Percentiles rank a stretch among this genome's conserved stretches.
Conservation (phyloP, 2,888 invertebrate genomes). For the Caenorhabditis angaria region DNA sequence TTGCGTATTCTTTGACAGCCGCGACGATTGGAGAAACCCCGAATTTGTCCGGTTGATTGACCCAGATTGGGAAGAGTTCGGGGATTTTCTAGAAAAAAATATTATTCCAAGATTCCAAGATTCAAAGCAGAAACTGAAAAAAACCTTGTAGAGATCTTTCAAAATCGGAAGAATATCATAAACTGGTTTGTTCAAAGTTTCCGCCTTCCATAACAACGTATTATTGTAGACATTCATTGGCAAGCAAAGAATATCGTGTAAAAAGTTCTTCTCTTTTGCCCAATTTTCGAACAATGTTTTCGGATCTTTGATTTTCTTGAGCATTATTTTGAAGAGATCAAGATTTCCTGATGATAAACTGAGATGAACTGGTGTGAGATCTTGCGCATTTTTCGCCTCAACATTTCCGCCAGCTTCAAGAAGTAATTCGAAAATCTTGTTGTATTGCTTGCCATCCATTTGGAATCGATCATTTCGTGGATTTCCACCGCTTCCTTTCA, state of each 20-base stretch:
- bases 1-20: slow-evolving; percentile 28
- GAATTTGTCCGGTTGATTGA: slow-evolving; percentile 22
- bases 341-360: slow-evolving; percentile 44
- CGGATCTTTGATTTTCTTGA: slow-evolving; percentile 26
- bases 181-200: slow-evolving; percentile 15
- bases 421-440: slow-evolving; percentile 46
- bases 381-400: slow-evolving; percentile 23
- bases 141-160: slow-evolving; percentile 18
- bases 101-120: neutral
- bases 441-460: slow-evolving; percentile 45
- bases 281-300: slow-evolving; percentile 41
- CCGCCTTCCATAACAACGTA: slow-evolving; percentile 31
- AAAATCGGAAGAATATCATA: slow-evolving; percentile 48
- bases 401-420: slow-evolving; percentile 42
- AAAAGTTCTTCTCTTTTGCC: slow-evolving; percentile 34
- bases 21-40: slow-evolving; percentile 34
- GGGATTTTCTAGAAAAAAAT: slow-evolving; percentile 17
- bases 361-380: slow-evolving; percentile 44
- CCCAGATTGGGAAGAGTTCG: slow-evolving; percentile 21
- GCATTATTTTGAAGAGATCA: slow-evolving; percentile 33
- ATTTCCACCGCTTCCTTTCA: slow-evolving; percentile 30
- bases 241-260: slow-evolving; percentile 40
- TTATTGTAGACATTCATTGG: slow-evolving; percentile 41
- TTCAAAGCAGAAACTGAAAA: neutral
- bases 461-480: slow-evolving; percentile 24